Evolutionary conservation across 2,113 vertebrate genomes (phyloP).

Genomic region (Pollimyrus isidori): DNA sequence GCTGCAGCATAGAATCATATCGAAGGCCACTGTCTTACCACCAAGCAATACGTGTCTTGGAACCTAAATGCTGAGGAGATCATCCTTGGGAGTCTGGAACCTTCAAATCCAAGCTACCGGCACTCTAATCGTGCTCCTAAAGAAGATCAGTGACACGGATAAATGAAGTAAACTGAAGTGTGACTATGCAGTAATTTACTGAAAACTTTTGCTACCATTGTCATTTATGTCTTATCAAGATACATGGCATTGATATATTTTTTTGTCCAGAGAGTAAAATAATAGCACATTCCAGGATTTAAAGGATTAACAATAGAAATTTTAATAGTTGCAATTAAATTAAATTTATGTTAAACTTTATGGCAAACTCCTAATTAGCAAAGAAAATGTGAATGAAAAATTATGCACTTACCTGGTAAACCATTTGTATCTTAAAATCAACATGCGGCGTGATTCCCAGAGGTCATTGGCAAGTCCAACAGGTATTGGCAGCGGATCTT

Average conservation of each 20-base stretch:
- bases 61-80: not conserved
- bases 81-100: not conserved
- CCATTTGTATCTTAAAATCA: constrained; percentile 13
- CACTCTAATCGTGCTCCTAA: not conserved
- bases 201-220: not conserved
- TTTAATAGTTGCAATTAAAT: constrained; percentile 18
- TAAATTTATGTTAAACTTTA: constrained; percentile 15
- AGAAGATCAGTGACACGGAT: not conserved
- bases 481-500: constrained; percentile 8
- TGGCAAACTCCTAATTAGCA: not conserved
- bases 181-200: not conserved
- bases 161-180: not conserved
- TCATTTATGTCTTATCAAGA: not conserved
- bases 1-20: not conserved
- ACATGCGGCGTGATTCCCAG: not conserved
- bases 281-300: not conserved
- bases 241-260: not conserved
- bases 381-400: constrained; percentile 16
- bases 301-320: not conserved
- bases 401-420: constrained; percentile 11
- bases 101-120: not conserved
- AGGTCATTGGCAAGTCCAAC: constrained; percentile 20
- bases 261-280: not conserved
- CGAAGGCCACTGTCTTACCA: not conserved
- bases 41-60: not conserved